Conservation (phyloP, 2,113 vertebrate genomes). For the Mungos mungo region DNA sequence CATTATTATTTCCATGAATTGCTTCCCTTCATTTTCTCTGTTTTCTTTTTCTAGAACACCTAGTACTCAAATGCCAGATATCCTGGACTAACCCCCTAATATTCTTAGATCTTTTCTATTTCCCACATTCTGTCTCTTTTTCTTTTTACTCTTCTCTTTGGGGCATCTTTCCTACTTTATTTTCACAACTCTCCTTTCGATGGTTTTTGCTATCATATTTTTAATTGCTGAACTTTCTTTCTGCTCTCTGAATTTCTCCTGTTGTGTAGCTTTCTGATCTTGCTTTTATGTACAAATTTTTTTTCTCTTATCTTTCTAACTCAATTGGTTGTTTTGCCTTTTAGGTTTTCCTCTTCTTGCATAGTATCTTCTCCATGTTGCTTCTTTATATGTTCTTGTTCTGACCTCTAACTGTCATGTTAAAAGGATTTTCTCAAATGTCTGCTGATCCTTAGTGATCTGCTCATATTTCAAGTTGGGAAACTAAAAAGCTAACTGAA, state of each 20-base stretch:
- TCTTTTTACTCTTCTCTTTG: background rate
- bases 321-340: background rate
- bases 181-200: background rate
- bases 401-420: background rate
- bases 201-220: background rate
- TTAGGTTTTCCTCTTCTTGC: background rate
- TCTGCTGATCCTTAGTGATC: background rate
- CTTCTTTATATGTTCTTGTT: background rate
- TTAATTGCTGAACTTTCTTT: background rate
- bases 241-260: background rate
- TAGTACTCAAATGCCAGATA: background rate
- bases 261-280: background rate
- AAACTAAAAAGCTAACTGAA: background rate
- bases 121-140: background rate
- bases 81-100: background rate
- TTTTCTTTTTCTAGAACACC: background rate
- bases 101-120: background rate
- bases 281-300: background rate
- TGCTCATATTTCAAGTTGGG: background rate
- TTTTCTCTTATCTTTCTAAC: background rate
- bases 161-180: background rate
- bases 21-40: slow-evolving; percentile 1
- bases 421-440: background rate
- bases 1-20: background rate
- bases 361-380: background rate